Conservation (phyloP, 64 coral and sea anemone genomes). For the Montipora efflorescens region DNA sequence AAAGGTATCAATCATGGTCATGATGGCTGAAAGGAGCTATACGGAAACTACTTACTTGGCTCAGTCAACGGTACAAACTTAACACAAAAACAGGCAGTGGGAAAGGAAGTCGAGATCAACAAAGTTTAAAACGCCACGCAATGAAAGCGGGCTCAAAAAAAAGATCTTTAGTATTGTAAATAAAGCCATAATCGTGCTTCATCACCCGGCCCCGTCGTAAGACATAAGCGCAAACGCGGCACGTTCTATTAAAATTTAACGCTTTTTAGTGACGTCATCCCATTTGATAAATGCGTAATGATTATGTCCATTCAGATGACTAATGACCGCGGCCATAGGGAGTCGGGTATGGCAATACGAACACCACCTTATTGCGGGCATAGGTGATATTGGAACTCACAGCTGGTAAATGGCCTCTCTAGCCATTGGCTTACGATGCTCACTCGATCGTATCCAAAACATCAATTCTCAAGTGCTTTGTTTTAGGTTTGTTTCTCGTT, state of each 20-base stretch:
- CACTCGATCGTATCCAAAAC: neutral
- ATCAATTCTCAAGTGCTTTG: conserved; percentile 33
- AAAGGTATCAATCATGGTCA: conserved; percentile 44
- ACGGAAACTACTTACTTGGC: neutral
- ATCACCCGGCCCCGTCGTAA: conserved; percentile 26
- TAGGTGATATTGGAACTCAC: conserved; percentile 39
- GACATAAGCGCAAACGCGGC: conserved; percentile 47
- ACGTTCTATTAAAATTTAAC: conserved; percentile 97
- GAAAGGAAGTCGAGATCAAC: neutral
- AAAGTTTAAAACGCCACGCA: neutral
- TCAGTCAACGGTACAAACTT: neutral
- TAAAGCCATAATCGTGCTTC: conserved; percentile 26
- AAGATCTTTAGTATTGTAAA: conserved; percentile 65
- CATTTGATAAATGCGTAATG: conserved; percentile 80
- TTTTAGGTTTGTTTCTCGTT: conserved; percentile 43
- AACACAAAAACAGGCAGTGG: neutral
- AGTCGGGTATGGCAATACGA: conserved; percentile 66
- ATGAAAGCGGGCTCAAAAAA: conserved; percentile 3
- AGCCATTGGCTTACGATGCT: neutral
- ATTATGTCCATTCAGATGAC: conserved; percentile 48
- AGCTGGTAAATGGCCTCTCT: conserved; percentile 32
- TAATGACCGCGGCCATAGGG: conserved; percentile 40
- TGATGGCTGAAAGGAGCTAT: conserved; percentile 13
- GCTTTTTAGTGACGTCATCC: conserved; percentile 66
- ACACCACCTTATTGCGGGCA: conserved; percentile 65